Evolutionary conservation across 2,888 invertebrate species (phyloP), one percentile per base, ranked within the genome.

Genomic region (Drosophila lutescens): DNA sequence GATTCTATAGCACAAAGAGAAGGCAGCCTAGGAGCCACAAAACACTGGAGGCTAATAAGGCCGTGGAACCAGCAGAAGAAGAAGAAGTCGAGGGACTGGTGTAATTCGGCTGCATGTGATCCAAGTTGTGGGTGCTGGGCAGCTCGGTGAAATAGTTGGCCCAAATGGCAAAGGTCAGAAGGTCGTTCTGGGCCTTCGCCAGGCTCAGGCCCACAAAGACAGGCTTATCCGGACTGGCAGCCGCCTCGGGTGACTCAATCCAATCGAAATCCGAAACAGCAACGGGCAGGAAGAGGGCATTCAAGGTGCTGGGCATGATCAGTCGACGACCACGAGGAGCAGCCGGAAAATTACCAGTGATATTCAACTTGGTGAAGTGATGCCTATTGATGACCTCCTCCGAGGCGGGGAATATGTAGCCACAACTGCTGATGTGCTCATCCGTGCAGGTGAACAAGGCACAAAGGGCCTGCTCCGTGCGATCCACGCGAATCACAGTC

Each of bases 391-490:
- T 77, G 4, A 90, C 86, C 6, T 12, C 15, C 4, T 62, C 36
- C 2, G 3, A 13, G 0, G 54, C 63, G 8, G 86, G 81, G 44
- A 88, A 91, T 20, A 91, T 83, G 38, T 72, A 84, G 1, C 92
- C 93, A 73, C 94, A 94, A 2, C 91, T 91, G 15, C 78, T 60
- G 3, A 92, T 32, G 2, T 89, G 86, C 1, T 89, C 89, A 43
- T 90, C 87, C 8, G 89, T 80, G 78, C 94, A 94, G 58, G 93
- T 92, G 10, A 93, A 90, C 1, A 94, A 17, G 1, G 92, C 93
- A 76, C 94, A 94, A 3, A 92, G 79, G 66, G 93, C 93, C 57
- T 93, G 88, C 36, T 92, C 93, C 36, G 91, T 91, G 65, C 92
- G 90, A 70, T 92, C 91, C 3, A 92, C 89, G 44, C 93, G 89